phyloP scores from a whole-genome alignment of 2,797 vertebrate species.

The Urophycis tenuis region DNA sequence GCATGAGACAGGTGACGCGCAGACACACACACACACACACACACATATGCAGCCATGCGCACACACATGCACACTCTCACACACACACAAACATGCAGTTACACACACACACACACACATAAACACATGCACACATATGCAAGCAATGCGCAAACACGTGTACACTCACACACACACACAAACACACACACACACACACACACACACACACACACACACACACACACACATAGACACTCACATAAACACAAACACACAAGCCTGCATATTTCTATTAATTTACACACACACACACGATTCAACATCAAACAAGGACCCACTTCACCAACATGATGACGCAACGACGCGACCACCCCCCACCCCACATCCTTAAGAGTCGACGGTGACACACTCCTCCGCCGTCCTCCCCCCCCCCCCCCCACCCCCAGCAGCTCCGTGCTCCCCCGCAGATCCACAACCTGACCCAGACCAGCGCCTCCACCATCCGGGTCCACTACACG shows the following conservation, averaged over 20 bases:
- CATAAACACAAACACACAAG: background rate
- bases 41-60: background rate
- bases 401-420: background rate
- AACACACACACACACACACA: too few species aligned
- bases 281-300: background rate
- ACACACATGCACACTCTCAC: background rate
- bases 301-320: background rate
- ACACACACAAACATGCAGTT: background rate
- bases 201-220: background rate
- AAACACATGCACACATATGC: background rate
- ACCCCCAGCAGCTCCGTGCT: slow-evolving; percentile 76
- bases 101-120: background rate
- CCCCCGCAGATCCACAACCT: slow-evolving; percentile 82
- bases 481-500: slow-evolving; percentile 70
- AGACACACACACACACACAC: background rate
- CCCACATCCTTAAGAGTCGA: background rate
- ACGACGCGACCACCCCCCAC: background rate
- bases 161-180: too few species aligned
- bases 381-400: background rate
- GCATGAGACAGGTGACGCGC: slow-evolving; percentile 75
- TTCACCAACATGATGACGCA: background rate
- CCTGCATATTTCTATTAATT: too few species aligned
- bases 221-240: background rate
- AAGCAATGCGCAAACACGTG: too few species aligned
- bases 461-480: slow-evolving; percentile 64